These are phyloP conservation scores for Anthrax anthrax DNA, from an alignment of 2,888 invertebrate genomes.

Conservation along the genomic window DNA sequence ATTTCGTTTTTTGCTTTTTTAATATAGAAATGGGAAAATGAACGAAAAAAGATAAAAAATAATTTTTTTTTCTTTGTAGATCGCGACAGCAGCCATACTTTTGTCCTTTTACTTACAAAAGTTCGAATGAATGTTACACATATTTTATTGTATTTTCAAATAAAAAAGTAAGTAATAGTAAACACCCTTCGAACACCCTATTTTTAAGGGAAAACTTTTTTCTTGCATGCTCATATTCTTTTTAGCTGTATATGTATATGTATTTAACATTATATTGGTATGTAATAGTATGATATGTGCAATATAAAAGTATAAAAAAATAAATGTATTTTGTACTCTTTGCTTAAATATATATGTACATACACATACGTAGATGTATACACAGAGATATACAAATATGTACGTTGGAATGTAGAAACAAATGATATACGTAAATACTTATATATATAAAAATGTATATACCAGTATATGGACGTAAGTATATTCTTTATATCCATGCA, in stretches of 20 bases:
- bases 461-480: constrained; percentile 15
- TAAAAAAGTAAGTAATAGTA: too few relatives aligned
- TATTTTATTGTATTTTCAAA: too few relatives aligned
- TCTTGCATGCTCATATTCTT: too few relatives aligned
- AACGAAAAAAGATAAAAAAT: background rate
- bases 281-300: too few relatives aligned
- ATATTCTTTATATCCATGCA: constrained; percentile 20
- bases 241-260: too few relatives aligned
- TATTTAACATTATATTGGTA: too few relatives aligned
- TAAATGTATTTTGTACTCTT: too few relatives aligned
- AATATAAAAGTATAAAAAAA: too few relatives aligned
- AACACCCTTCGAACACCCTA: constrained; percentile 8
- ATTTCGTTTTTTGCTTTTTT: background rate
- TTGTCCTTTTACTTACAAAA: background rate
- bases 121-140: background rate
- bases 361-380: background rate
- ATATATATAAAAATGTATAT: too few relatives aligned
- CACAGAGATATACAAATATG: background rate
- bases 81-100: constrained; percentile 6
- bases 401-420: too few relatives aligned
- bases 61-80: constrained; percentile 5
- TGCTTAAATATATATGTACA: too few relatives aligned
- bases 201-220: constrained; percentile 11
- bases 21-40: background rate
- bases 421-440: too few relatives aligned